phyloP scores from a whole-genome alignment of 2,113 vertebrate genomes.

The Probosciger aterrimus region DNA sequence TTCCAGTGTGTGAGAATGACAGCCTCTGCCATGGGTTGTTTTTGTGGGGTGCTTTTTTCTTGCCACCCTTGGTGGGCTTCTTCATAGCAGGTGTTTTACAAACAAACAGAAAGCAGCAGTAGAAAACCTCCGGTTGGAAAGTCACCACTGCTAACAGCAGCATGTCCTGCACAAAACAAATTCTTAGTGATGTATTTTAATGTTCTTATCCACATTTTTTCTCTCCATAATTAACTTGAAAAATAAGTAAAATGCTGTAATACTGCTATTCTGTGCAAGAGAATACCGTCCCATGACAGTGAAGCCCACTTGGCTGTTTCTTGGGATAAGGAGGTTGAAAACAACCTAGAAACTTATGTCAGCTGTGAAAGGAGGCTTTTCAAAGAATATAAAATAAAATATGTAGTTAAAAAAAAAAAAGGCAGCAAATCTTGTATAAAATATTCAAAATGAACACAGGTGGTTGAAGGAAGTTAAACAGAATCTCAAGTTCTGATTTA shows the following conservation, averaged over 20 bases:
- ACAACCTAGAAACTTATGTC: neutral
- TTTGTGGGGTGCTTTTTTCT: neutral
- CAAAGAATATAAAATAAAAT: neutral
- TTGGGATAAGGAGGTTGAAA: neutral
- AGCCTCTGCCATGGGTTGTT: accelerated
- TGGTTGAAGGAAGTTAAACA: neutral
- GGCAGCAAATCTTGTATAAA: neutral
- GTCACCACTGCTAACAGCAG: neutral
- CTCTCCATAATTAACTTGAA: neutral
- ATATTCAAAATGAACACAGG: neutral
- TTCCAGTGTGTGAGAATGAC: neutral
- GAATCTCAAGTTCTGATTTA: neutral
- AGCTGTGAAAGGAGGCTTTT: neutral
- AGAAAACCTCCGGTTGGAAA: neutral
- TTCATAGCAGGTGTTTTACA: accelerated
- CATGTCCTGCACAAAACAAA: neutral
- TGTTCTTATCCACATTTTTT: neutral
- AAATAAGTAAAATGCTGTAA: neutral
- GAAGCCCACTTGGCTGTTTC: neutral
- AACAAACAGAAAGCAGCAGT: neutral
- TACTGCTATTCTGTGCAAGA: neutral
- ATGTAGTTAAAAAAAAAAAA: neutral
- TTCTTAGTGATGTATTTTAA: neutral
- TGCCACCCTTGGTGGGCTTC: neutral
- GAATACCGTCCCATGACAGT: neutral